These are phyloP conservation scores for Nephotettix cincticeps DNA, from an alignment of 1,140 invertebrate genomes.

Conservation along the genomic window DNA sequence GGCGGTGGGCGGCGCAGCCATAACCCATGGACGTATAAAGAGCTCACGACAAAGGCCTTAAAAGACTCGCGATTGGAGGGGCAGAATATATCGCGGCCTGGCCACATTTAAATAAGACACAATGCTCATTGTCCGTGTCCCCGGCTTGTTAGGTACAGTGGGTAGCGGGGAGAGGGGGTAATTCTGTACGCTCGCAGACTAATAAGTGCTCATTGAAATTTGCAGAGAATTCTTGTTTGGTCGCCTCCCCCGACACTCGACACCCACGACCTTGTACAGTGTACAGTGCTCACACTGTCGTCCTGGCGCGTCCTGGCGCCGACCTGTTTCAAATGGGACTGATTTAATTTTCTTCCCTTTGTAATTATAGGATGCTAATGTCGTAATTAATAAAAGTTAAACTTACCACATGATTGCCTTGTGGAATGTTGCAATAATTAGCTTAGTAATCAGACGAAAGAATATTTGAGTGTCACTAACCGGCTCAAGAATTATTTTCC, in stretches of 20 bases:
- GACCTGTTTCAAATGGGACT: too few relatives aligned
- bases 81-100: slow-evolving; percentile 1
- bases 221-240: slow-evolving; percentile 20
- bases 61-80: neutral
- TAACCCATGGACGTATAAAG: slow-evolving; percentile 8
- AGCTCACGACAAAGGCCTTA: slow-evolving; percentile 17
- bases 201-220: slow-evolving; percentile 23
- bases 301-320: too few relatives aligned
- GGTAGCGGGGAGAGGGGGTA: neutral
- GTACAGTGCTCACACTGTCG: too few relatives aligned
- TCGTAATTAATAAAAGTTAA: too few relatives aligned
- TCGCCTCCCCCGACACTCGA: neutral
- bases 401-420: too few relatives aligned
- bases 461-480: too few relatives aligned
- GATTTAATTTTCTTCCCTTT: too few relatives aligned
- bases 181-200: slow-evolving; percentile 18
- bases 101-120: slow-evolving; percentile 22
- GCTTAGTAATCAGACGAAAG: too few relatives aligned
- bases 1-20: neutral
- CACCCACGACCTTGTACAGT: neutral
- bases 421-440: too few relatives aligned
- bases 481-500: too few relatives aligned
- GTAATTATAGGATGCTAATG: too few relatives aligned
- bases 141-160: neutral
- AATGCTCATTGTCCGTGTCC: slow-evolving; percentile 15